Evolutionary conservation across 2,888 invertebrate genomes (phyloP), one percentile per base, ranked within the genome.

Genomic region (Rhodophaea formosa): DNA sequence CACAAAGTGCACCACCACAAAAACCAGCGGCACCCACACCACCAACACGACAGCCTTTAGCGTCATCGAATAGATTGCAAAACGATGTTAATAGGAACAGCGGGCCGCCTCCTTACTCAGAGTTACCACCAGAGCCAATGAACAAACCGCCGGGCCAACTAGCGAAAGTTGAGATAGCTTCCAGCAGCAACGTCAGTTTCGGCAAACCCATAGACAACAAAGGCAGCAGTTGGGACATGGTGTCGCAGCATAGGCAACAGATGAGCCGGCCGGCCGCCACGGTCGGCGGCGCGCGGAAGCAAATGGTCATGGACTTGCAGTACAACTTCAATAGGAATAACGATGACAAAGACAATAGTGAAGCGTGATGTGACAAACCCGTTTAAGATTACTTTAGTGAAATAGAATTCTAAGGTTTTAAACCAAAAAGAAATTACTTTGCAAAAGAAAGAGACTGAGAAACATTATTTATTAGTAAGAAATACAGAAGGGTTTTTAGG

Each of bases 161-260:
- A n/a, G 39, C 12, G 39, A 39, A 39, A 6, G 2, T 39, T n/a
- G 62, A 65, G 8, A 69, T 57, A 8, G 82, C 84, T 39, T 68
- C 65, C 7, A 76, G 74, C 7, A 78, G 80, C 3, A 86, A 90
- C 54, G 82, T 82, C 0, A 82, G 69, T 35, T 89, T 82, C 54
- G 69, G 73, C 5, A 83, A 84, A 57, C 82, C 83, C 0, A 69
- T 77, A 29, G 80, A 80, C 6, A 70, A 58, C 5, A 64, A 70
- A 5, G 44, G 69, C 0, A 83, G 82, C 57, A 92, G 88, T 57
- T 93, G 93, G 93, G 91, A 92, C 43, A 77, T 93, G 61, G 85
- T 93, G 62, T 84, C 89, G 0, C 84, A 92, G 59, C 93, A 93
- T 68, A 84, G 93, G 46, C 69, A 90, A 70, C 79, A 91, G 71